Evolutionary conservation across 2,888 invertebrate genomes (phyloP), one percentile per base, ranked within the genome.

Genomic region (Drosophila differens): DNA sequence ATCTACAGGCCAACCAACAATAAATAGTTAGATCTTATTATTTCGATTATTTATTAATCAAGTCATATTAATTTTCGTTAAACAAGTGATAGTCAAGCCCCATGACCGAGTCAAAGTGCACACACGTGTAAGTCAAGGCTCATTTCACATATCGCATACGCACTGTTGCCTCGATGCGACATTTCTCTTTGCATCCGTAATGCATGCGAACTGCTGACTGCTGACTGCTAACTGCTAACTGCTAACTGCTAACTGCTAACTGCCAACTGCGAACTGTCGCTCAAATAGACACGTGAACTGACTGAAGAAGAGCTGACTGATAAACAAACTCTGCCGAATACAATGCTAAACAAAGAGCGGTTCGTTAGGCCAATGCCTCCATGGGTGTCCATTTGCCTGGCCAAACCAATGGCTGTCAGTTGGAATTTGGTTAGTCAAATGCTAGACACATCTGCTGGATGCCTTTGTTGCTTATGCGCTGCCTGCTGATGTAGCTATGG

Each of bases 361-460:
- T 54, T 57, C 58, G 30, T 58, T 58, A 44, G 51, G 61, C 28
- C 60, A 54, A 41, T 53, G 41, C 25, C 73, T 51, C 78, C 54
- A 53, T 33, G 62, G 66, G 61, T 54, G 57, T 33, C 47, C 53
- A 52, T 67, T 37, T 65, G 65, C 63, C 55, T 44, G 70, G 58
- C 49, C 70, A 67, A 67, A 59, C 54, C 76, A 69, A 39, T 62
- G 65, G 55, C 51, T 75, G 88, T 82, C 81, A 60, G 72, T 62
- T 77, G 70, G 74, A 77, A 89, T 83, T 83, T 82, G 61, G 89
- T 81, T 81, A 85, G 76, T 79, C 91, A 82, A 85, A 90, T 74
- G 76, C 65, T 76, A 61, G 74, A 64, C 69, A 74, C 81, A 75
- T 83, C 87, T 89, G 83, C 65, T 53, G 83, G 71, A 77, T 71